A percentile compares a stretch with the other conserved stretches of the same genome.
These are phyloP conservation scores for Lepus townsendii DNA, from an alignment of 2,797 vertebrate genomes.

Conservation along the genomic window DNA sequence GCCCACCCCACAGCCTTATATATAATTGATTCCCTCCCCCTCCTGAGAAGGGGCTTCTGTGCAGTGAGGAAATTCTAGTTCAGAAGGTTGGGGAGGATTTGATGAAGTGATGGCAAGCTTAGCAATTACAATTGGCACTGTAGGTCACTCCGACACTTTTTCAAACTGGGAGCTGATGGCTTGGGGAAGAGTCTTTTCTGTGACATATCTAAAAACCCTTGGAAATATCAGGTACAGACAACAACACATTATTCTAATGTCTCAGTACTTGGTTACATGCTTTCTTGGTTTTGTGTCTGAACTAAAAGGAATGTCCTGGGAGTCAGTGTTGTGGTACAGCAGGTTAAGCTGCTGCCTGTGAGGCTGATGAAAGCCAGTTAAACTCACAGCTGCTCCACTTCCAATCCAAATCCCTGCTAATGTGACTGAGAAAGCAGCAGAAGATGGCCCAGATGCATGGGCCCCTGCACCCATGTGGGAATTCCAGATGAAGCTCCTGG, in stretches of 20 bases:
- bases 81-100: background rate
- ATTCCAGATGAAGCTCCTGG: too few relatives aligned
- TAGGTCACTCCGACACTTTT: background rate
- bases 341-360: too few relatives aligned
- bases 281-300: slow-evolving; percentile 36
- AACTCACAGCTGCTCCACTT: too few relatives aligned
- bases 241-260: background rate
- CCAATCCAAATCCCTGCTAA: too few relatives aligned
- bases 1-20: background rate
- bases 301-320: background rate
- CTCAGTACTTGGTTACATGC: background rate
- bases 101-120: background rate
- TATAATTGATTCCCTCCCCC: background rate
- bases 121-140: background rate
- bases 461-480: too few relatives aligned
- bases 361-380: too few relatives aligned
- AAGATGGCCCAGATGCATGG: too few relatives aligned
- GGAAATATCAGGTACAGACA: background rate
- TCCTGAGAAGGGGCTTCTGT: background rate
- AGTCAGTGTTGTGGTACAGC: too few relatives aligned
- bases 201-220: slow-evolving; percentile 31
- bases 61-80: background rate
- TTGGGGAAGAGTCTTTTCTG: background rate
- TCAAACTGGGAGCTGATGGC: background rate
- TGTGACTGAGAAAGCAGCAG: too few relatives aligned